A percentile compares a stretch with the other conserved stretches of the same genome.
Conservation (phyloP, 2,888 invertebrate species). For the Orthonychiurus folsomi region DNA sequence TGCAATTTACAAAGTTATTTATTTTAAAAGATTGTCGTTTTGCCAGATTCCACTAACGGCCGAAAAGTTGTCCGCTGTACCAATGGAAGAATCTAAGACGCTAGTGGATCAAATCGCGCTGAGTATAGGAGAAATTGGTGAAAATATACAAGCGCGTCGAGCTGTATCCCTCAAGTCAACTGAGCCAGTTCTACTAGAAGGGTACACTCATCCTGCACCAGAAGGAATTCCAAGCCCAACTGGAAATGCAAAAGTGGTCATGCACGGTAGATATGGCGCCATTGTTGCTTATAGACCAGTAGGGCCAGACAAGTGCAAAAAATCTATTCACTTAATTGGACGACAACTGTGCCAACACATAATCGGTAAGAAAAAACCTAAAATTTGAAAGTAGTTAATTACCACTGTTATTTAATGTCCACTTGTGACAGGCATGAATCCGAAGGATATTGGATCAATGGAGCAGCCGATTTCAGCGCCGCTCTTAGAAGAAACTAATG, state of each 20-base stretch:
- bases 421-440: slow-evolving; percentile 69
- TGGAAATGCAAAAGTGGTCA: slow-evolving; percentile 45
- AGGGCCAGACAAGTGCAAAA: slow-evolving; percentile 20
- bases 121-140: slow-evolving; percentile 78
- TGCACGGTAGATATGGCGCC: slow-evolving; percentile 71
- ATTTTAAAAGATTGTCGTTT: not conserved
- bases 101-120: slow-evolving; percentile 73
- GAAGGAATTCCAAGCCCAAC: slow-evolving; percentile 45
- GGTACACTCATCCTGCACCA: slow-evolving; percentile 71
- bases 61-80: slow-evolving; percentile 59
- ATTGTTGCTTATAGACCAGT: slow-evolving; percentile 60
- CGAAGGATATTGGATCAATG: slow-evolving; percentile 58
- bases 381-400: slow-evolving; percentile 21
- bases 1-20: too few relatives aligned
- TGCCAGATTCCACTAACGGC: slow-evolving; percentile 49
- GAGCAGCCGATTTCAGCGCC: slow-evolving; percentile 23
- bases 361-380: slow-evolving; percentile 53
- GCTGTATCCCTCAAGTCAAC: slow-evolving; percentile 56
- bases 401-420: too few relatives aligned
- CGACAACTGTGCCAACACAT: slow-evolving; percentile 83
- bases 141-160: slow-evolving; percentile 73
- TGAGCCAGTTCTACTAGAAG: slow-evolving; percentile 52
- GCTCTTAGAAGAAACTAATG: slow-evolving; percentile 47
- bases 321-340: slow-evolving; percentile 49
- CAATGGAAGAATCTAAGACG: slow-evolving; percentile 56